Conservation (phyloP, 1,140 invertebrate species). For the Oscheius sp. region DNA sequence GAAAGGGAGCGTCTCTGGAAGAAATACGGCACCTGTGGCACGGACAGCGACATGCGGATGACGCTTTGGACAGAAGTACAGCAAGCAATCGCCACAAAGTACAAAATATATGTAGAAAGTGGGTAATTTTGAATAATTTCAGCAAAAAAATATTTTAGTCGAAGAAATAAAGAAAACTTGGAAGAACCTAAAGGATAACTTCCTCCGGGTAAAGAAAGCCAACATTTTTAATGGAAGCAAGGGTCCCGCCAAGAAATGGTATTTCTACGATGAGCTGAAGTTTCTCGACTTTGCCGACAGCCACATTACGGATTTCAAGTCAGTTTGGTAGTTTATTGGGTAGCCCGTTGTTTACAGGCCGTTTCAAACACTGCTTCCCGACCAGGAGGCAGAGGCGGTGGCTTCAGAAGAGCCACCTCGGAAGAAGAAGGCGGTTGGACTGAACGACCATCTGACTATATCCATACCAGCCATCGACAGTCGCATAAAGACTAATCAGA, state of each 20-base stretch:
- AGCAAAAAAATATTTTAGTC: background rate
- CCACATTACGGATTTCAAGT: background rate
- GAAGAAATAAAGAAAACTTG: background rate
- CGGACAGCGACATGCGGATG: background rate
- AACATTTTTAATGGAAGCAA: background rate
- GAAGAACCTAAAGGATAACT: constrained; percentile 5
- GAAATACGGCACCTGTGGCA: background rate
- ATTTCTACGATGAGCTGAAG: background rate
- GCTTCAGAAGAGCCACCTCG: background rate
- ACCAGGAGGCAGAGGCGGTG: background rate
- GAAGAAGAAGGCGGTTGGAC: background rate
- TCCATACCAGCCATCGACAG: background rate
- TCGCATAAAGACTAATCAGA: background rate
- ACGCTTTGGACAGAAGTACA: background rate
- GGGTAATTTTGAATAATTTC: background rate
- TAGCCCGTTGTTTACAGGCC: background rate
- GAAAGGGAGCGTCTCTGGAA: background rate
- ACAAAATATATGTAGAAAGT: background rate
- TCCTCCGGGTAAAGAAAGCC: background rate
- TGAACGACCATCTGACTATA: background rate
- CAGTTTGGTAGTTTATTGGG: background rate
- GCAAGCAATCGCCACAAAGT: background rate
- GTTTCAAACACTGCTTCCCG: background rate
- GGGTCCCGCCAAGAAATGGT: background rate
- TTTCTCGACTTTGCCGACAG: background rate